Percentiles rank a stretch among this genome's conserved stretches.
phyloP scores from a whole-genome alignment of 2,113 vertebrate species.

The Coregonus clupeaformis region DNA sequence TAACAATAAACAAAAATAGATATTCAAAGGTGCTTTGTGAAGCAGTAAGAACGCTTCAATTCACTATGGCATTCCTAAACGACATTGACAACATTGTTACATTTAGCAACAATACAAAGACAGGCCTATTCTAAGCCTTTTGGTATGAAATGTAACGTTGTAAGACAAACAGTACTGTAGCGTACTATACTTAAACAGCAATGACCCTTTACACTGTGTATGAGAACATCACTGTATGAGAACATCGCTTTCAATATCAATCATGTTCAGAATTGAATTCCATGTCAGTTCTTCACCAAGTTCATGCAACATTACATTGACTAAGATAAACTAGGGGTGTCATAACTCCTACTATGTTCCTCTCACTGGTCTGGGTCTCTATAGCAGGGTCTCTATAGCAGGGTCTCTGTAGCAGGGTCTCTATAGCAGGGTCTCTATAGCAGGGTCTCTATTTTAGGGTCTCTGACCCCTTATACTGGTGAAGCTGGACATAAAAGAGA shows the following conservation, averaged over 20 bases:
- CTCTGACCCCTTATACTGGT: neutral
- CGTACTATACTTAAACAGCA: neutral
- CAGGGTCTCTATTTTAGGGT: conserved; percentile 5
- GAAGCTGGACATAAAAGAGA: conserved; percentile 39
- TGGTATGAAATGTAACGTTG: conserved; percentile 3
- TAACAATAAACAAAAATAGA: neutral
- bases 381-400: neutral
- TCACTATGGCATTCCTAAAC: neutral
- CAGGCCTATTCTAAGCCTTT: neutral
- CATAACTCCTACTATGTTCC: neutral
- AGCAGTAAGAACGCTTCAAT: conserved; percentile 24
- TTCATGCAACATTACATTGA: neutral
- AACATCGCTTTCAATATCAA: neutral
- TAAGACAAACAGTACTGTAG: neutral
- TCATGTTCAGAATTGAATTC: neutral
- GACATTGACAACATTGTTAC: neutral
- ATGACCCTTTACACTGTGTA: no score
- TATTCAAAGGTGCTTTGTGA: conserved; percentile 35
- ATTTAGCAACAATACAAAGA: conserved; percentile 2
- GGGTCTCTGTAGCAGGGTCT: no score
- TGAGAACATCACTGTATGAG: no score
- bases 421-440: conserved; percentile 3
- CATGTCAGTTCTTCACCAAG: neutral
- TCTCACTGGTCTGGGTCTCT: neutral
- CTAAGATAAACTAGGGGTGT: neutral